A percentile compares a stretch with the other conserved stretches of the same genome.
Evolutionary conservation across 2,113 vertebrate genomes (phyloP).

Genomic region (Probosciger aterrimus): DNA sequence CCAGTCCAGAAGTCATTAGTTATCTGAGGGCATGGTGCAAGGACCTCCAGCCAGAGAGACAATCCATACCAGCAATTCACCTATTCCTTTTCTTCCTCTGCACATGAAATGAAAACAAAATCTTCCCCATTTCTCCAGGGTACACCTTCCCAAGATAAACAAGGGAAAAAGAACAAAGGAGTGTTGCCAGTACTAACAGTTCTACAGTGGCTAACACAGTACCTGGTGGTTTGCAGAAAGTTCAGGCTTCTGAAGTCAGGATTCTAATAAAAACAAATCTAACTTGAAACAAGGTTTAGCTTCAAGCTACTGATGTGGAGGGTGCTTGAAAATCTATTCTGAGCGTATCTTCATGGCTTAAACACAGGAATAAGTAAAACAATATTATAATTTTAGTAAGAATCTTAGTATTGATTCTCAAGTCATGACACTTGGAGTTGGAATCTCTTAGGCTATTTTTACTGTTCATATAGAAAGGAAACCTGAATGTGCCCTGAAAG

Average conservation of each 20-base stretch:
- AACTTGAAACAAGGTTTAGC: background rate
- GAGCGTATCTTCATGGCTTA: background rate
- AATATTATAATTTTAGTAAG: background rate
- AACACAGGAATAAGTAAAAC: background rate
- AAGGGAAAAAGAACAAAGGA: background rate
- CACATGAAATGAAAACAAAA: background rate
- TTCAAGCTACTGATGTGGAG: background rate
- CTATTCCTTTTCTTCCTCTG: background rate
- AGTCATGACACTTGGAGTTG: background rate
- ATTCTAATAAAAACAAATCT: background rate
- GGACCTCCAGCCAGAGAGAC: background rate
- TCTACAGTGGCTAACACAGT: background rate
- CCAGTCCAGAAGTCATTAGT: background rate
- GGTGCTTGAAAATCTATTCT: background rate
- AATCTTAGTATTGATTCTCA: background rate
- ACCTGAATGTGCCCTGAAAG: background rate
- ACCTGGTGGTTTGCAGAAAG: background rate
- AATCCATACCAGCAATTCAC: background rate
- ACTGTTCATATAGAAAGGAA: background rate
- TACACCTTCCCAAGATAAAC: background rate
- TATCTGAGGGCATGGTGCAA: background rate
- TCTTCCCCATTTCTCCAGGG: background rate
- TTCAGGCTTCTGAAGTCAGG: background rate
- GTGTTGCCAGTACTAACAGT: background rate
- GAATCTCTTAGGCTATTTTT: background rate